phyloP scores from a whole-genome alignment of 2,888 invertebrate species.

The Yponomeuta sedellus region DNA sequence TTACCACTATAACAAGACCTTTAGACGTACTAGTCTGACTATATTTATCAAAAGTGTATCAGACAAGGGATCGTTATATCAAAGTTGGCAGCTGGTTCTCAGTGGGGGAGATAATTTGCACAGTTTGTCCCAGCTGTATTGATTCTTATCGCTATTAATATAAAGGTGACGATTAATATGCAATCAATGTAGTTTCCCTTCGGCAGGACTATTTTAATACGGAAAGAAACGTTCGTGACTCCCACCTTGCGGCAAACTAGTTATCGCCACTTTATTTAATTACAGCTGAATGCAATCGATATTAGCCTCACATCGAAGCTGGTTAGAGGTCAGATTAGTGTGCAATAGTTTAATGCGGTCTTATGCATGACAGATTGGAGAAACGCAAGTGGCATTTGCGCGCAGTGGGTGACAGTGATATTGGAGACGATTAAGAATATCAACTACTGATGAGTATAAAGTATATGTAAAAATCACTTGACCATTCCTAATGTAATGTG shows the following conservation, averaged over 20 bases:
- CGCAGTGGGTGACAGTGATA: neutral
- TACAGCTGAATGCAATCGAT: neutral
- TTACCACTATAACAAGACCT: no score
- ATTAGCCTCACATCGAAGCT: neutral
- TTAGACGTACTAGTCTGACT: no score
- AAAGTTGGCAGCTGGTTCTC: neutral
- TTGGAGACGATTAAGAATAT: neutral
- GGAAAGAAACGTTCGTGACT: neutral
- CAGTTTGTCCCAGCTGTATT: neutral
- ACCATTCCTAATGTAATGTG: no score
- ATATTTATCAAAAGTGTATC: neutral
- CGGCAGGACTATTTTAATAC: neutral
- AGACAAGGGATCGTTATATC: neutral
- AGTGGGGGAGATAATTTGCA: slow-evolving; percentile 5
- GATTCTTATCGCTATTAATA: neutral
- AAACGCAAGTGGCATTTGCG: neutral
- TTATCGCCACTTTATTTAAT: neutral
- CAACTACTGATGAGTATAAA: neutral
- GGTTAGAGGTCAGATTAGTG: neutral
- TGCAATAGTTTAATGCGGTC: neutral
- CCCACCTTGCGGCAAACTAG: neutral
- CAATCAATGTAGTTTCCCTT: neutral
- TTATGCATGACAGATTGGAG: neutral
- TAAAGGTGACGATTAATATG: neutral
- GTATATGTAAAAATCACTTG: neutral